Base-by-base conservation (phyloP, 2,888 invertebrate species). In the Cheilosia pagana region DNA sequence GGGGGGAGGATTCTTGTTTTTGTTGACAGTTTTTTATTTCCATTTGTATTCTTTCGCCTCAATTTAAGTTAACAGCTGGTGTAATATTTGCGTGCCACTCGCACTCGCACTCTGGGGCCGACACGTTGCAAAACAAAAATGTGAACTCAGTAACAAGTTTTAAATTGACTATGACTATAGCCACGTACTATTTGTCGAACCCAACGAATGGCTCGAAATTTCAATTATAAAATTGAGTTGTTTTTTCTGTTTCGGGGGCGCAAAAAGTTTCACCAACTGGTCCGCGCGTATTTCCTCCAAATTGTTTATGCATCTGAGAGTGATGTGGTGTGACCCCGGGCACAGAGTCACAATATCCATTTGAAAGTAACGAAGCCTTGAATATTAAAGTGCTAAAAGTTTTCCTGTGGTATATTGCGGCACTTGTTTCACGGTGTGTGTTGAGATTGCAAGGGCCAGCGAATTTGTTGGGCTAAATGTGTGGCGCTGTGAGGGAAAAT, bases 91-190 rank as follows among this genome's bases (percentile, higher is more conserved):
- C 1, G 3, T 28, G n/a, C 4, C 35, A 25, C 7, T 14, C 5
- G 6, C 12, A 62, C 31, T 16, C 19, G 7, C 43, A 10, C 28
- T 43, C 16, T 16, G n/a, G 21, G 16, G n/a, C 19, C 23, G 8
- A 23, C 14, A 41, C 10, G 41, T 2, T 43, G 4, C 19, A 59
- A 48, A 63, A 74, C 14, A 52, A 28, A 76, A 50, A 35, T 41
- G 10, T 41, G 10, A 12, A 76, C 41, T 67, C 43, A 14, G 53
- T 67, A 76, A 60, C 52, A 76, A 76, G 45, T 76, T 68, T 68
- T 52, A 68, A 76, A 67, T 68, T 76, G 60, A 28, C 50, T 65
- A 41, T 76, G 60, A 28, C 50, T 65, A 41, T 31, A 35, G 31
- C 31, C 10, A 35, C 31, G 10, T 35, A 1, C 8, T 12, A 35